Conservation (phyloP, 2,113 vertebrate species). For the Athene noctua region DNA sequence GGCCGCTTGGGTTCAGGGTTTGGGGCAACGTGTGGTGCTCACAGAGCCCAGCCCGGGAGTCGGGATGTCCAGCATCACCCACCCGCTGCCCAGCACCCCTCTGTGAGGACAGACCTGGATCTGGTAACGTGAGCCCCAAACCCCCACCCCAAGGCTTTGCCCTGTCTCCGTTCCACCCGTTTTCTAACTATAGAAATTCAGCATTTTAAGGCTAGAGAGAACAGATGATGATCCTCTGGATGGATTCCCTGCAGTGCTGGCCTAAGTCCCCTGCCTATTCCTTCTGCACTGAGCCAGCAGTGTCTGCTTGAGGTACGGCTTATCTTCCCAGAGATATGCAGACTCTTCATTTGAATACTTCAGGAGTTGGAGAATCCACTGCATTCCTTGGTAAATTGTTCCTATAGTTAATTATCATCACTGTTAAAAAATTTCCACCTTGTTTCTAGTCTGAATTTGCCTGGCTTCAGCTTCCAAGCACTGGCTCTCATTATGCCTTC, state of each 20-base stretch:
- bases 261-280: background rate
- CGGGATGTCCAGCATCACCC: accelerated
- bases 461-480: slow-evolving; percentile 37
- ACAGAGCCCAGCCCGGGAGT: background rate
- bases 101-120: background rate
- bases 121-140: background rate
- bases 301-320: background rate
- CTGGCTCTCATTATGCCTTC: background rate
- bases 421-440: slow-evolving; percentile 25
- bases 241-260: background rate
- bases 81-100: background rate
- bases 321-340: slow-evolving; percentile 8
- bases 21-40: accelerated
- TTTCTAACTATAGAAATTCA: background rate
- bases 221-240: background rate
- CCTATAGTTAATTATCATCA: slow-evolving; percentile 40
- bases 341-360: slow-evolving; percentile 31
- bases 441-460: slow-evolving; percentile 51
- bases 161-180: background rate
- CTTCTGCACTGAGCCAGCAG: accelerated
- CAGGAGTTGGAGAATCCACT: slow-evolving; percentile 24
- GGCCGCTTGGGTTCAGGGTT: accelerated
- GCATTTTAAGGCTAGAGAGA: background rate
- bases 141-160: background rate
- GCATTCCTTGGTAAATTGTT: slow-evolving; percentile 51